A percentile compares a stretch with the other conserved stretches of the same genome.
Conservation (phyloP, 2,888 invertebrate species). For the Yponomeuta sedellus region DNA sequence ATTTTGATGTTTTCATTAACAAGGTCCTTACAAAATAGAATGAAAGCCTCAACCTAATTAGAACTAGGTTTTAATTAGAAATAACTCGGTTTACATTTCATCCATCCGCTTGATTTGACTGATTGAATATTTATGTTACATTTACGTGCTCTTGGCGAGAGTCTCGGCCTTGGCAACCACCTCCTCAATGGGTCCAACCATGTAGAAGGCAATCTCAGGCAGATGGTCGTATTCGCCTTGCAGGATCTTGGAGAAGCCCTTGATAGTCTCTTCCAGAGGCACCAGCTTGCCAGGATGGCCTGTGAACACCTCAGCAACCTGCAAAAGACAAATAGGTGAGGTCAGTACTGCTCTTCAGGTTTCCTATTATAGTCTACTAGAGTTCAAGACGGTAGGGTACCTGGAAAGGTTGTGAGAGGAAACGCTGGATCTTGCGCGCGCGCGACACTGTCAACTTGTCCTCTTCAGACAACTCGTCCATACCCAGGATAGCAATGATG, state of each 20-base stretch:
- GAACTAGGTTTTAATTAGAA: constrained; percentile 11
- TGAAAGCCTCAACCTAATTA: not conserved
- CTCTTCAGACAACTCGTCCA: constrained; percentile 92
- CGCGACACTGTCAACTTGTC: constrained; percentile 89
- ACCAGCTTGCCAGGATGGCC: constrained; percentile 94
- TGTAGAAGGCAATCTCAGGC: constrained; percentile 96
- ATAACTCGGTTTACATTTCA: constrained; percentile 4
- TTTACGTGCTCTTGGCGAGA: constrained; percentile 67
- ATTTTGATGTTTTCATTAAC: no score
- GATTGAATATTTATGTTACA: not conserved
- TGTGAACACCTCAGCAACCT: constrained; percentile 95
- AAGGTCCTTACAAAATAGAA: not conserved
- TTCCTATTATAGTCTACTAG: not conserved
- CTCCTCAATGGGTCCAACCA: constrained; percentile 96
- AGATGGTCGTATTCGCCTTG: constrained; percentile 91
- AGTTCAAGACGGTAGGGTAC: constrained; percentile 44
- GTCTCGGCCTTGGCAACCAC: constrained; percentile 90
- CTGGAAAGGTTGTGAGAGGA: constrained; percentile 89
- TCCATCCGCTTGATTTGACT: not conserved
- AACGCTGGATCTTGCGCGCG: constrained; percentile 90
- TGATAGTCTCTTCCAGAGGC: constrained; percentile 89
- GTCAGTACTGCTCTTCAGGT: not conserved
- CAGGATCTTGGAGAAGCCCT: constrained; percentile 91
- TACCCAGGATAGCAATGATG: constrained; percentile 91
- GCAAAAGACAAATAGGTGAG: constrained; percentile 15